A percentile compares a stretch with the other conserved stretches of the same genome.
Evolutionary conservation across 2,888 invertebrate species (phyloP).

Genomic region (Microctonus brassicae): DNA sequence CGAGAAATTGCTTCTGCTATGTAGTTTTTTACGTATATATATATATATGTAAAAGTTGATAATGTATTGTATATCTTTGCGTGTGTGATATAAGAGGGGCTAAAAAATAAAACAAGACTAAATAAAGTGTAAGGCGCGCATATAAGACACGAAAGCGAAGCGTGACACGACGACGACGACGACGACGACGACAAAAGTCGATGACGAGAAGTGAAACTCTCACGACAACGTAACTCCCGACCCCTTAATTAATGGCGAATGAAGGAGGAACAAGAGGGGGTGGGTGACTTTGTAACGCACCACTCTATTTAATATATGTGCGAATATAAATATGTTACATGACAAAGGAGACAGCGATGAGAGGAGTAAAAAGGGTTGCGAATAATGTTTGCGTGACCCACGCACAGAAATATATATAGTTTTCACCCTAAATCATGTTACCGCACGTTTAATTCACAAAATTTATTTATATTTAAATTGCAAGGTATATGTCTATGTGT

Average conservation of each 20-base stretch:
- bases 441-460: neutral
- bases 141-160: constrained; percentile 33
- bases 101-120: neutral
- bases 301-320: neutral
- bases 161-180: constrained; percentile 37
- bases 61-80: neutral
- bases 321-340: constrained; percentile 6
- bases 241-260: constrained; percentile 34
- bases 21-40: no score
- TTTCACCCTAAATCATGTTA: neutral
- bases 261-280: no score
- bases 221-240: neutral
- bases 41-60: no score
- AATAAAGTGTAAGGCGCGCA: neutral
- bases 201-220: constrained; percentile 25
- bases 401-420: constrained; percentile 7
- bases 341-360: constrained; percentile 16
- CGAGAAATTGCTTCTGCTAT: neutral
- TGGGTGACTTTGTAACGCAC: constrained; percentile 23
- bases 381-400: constrained; percentile 44
- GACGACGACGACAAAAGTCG: constrained; percentile 27
- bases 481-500: no score
- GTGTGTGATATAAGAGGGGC: neutral
- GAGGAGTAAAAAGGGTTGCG: constrained; percentile 31
- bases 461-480: constrained; percentile 31